A percentile compares a stretch with the other conserved stretches of the same genome.
phyloP scores from a whole-genome alignment of 2,888 invertebrate genomes.

The Bimastos eiseni region DNA sequence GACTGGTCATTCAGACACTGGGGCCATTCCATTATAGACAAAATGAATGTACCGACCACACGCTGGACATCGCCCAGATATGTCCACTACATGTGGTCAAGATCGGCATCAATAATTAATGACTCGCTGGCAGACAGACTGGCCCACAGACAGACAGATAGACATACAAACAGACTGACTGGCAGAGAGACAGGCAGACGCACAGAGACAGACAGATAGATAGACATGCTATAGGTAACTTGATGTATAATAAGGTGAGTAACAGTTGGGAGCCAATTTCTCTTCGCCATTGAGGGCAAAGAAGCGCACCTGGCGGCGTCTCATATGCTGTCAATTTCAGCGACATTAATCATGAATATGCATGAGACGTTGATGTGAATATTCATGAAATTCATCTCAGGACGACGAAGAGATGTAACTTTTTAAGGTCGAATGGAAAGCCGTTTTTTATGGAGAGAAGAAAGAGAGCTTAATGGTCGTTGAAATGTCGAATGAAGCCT shows the following conservation, averaged over 20 bases:
- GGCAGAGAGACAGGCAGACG: neutral
- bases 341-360: neutral
- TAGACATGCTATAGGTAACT: neutral
- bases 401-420: too few relatives aligned
- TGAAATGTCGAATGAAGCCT: neutral
- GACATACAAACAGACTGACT: neutral
- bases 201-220: neutral
- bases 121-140: neutral
- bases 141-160: neutral
- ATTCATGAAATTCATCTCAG: neutral
- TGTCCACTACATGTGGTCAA: neutral
- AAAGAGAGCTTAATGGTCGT: neutral
- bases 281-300: neutral
- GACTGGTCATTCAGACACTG: neutral
- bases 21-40: neutral
- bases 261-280: neutral
- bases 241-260: neutral
- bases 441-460: neutral
- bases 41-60: neutral
- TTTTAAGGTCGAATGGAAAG: neutral
- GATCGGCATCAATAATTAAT: neutral
- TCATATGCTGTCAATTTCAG: neutral
- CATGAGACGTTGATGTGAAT: neutral
- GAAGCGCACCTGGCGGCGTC: neutral
- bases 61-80: neutral